phyloP scores from a whole-genome alignment of 2,797 vertebrate species.

The Atherinosoma microstoma region DNA sequence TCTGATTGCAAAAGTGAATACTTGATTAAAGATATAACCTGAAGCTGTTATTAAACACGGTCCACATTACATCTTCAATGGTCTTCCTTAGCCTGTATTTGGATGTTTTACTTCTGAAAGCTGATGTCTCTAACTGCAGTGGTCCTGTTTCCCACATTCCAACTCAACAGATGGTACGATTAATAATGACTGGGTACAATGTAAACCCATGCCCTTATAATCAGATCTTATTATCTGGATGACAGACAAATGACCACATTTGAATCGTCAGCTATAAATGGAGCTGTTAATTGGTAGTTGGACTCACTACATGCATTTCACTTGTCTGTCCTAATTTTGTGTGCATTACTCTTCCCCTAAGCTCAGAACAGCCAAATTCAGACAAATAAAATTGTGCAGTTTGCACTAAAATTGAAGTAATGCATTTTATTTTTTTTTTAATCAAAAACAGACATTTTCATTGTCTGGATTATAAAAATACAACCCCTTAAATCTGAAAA shows the following conservation, averaged over 20 bases:
- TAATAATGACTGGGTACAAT: neutral
- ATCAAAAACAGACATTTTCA: neutral
- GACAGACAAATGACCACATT: constrained; percentile 7
- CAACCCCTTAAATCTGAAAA: neutral
- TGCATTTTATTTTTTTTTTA: neutral
- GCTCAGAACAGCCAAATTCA: neutral
- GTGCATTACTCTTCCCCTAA: neutral
- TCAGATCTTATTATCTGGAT: constrained; percentile 24
- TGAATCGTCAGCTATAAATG: constrained; percentile 3
- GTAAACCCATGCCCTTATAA: neutral
- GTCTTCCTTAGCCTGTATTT: too few species aligned
- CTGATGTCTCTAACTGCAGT: too few species aligned
- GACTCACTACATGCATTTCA: neutral
- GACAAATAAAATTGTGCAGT: neutral
- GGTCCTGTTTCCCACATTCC: neutral
- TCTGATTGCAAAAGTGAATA: too few species aligned
- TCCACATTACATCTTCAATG: too few species aligned
- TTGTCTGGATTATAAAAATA: neutral
- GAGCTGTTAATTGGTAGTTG: neutral
- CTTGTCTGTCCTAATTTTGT: neutral
- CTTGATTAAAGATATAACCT: too few species aligned
- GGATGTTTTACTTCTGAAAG: too few species aligned
- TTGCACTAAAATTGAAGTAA: neutral
- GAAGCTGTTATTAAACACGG: too few species aligned
- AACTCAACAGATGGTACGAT: neutral